Evolutionary conservation across 2,888 invertebrate genomes (phyloP), one percentile per base, ranked within the genome.

Genomic region (Bembecia ichneumoniformis): DNA sequence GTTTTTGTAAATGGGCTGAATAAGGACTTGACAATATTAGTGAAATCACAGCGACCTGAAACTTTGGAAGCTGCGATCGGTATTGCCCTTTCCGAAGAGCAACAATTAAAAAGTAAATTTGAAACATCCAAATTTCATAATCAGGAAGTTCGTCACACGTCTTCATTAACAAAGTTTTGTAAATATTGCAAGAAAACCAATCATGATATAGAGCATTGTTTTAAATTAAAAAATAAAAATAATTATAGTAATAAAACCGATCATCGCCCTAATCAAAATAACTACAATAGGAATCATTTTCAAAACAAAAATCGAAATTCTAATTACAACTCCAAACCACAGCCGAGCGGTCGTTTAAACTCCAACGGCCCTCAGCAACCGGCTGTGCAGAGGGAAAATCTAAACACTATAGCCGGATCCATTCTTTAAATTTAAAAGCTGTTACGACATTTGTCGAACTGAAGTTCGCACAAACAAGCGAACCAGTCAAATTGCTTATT

Each of bases 381-480:
- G 55, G 47, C 52, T 51, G 35, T 34, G 46, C 52, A 52, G 14
- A 53, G 52, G 52, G 50, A 51, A 7, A 46, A 13, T 11, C 35
- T 47, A 13, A 40, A 36, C 5, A 50, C 47, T 43, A 48, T 51
- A 52, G 55, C 44, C 51, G 50, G 52, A 43, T 57, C 53, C 52
- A 49, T 47, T 47, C 50, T 34, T 43, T 55, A 10, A 48, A 57
- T 49, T 10, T 13, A 10, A 57, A 51, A 13, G 50, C 50, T 3
- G 47, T 55, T 36, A 55, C 55, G 4, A 49, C 48, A 16, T 58
- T 52, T 46, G 51, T 56, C 35, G 47, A 35, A 3, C 48, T 56
- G 52, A 16, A 47, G 13, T 47, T 35, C 0, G 3, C 9, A 3
- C 47, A 47, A 47, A 15, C 51, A n/a, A 48, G 49, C 46, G 36